Evolutionary conservation across 2,797 vertebrate species (phyloP), one percentile per base, ranked within the genome.

Genomic region (Gymnothorax javanicus): DNA sequence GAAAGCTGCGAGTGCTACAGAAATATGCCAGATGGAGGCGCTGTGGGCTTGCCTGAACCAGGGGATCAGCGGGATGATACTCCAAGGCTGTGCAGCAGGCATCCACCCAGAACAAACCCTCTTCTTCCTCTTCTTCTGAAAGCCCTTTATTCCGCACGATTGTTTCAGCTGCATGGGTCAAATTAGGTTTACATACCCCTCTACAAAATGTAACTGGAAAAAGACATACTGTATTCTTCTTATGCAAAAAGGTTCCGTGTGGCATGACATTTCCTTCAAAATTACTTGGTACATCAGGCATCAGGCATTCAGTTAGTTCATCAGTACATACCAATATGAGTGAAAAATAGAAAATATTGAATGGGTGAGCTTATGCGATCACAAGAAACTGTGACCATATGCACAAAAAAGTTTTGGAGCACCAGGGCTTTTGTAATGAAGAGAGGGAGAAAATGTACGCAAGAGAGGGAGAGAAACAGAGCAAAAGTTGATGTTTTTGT

Each of bases 71-170:
- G 6, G 95, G 95, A 54, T 99, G 98, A 62, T 94, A 87, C 3
- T 97, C 97, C 91, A 99, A 93, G 0, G 98, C 98, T 82, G 90
- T 95, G 58, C 97, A 98, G 92, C 97, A 98, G 1, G 94, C 93
- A 91, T 97, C 96, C 94, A 98, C 94, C 98, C 98, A 99, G 91
- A 94, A 95, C 5, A 91, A 88, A 56, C 94, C 96, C 85, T 96
- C 95, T 54, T 91, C 94, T 0, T 95, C 95, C 86, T 96, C 95
- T 0, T 90, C 93, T 89, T 93, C 94, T 83, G 96, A 95, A 85
- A 97, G 93, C 57, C 94, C 95, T 90, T 95, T 96, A 91, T 95
- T 99, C 93, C 98, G 95, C 91, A 98, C 96, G 82, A 99, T 97
- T 89, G 97, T 98, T 90, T 97, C 96, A 84, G 98, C 98, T 99